Conservation (phyloP, 2,888 invertebrate genomes). For the Cryptocheilus praepositus region DNA sequence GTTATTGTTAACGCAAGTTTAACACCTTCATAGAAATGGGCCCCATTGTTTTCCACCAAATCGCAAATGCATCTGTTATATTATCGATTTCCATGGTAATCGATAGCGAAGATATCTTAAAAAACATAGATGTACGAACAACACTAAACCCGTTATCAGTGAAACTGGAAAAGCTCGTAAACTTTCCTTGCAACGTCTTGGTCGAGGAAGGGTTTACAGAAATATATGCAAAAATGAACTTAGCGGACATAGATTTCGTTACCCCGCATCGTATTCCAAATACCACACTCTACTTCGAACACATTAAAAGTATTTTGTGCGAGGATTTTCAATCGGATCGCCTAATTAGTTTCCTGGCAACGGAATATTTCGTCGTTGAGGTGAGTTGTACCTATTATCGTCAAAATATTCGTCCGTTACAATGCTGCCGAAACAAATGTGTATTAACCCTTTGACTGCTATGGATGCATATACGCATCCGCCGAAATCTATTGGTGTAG, state of each 20-base stretch:
- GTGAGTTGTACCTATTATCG: constrained; percentile 13
- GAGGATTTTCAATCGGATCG: constrained; percentile 26
- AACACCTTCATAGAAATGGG: constrained; percentile 27
- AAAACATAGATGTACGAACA: constrained; percentile 15
- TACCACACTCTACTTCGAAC: constrained; percentile 26
- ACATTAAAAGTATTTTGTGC: constrained; percentile 25
- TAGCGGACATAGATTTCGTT: constrained; percentile 17
- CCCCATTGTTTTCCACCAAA: constrained; percentile 16
- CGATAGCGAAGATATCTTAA: constrained; percentile 26
- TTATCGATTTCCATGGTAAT: constrained; percentile 23
- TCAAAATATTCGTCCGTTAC: background rate
- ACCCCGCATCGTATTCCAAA: constrained; percentile 24
- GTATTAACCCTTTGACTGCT: no score
- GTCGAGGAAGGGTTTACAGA: constrained; percentile 16
- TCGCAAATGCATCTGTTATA: background rate
- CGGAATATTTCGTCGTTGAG: constrained; percentile 24
- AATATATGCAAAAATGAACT: constrained; percentile 23
- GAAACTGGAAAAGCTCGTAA: constrained; percentile 30
- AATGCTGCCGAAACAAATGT: background rate
- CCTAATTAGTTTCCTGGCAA: constrained; percentile 27
- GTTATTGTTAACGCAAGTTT: background rate
- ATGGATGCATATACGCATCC: no score
- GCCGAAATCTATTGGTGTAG: no score
- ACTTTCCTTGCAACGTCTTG: constrained; percentile 25
- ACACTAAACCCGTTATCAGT: constrained; percentile 33